Conservation (phyloP, 2,797 vertebrate species). For the Forpus xanthops region DNA sequence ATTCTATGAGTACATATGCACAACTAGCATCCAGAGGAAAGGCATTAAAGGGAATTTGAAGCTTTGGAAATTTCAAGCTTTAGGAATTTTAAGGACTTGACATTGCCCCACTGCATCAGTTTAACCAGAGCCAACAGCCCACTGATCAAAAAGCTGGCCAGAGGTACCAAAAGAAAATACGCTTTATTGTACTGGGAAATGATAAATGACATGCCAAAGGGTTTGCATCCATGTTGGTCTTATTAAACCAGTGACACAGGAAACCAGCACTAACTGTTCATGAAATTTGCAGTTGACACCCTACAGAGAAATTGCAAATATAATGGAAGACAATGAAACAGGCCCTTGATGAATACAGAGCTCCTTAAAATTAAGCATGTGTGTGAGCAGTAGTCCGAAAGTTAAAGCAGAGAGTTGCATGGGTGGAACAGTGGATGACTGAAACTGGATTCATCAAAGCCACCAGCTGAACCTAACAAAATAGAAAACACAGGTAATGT, state of each 20-base stretch:
- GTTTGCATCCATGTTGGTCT: background rate
- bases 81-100: background rate
- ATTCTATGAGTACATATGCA: background rate
- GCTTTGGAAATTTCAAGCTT: background rate
- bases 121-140: background rate
- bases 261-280: conserved; percentile 1
- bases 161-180: background rate
- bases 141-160: background rate
- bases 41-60: background rate
- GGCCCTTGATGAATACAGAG: background rate
- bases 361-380: background rate
- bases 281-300: conserved; percentile 6
- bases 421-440: background rate
- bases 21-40: background rate
- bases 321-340: conserved; percentile 6
- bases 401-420: background rate
- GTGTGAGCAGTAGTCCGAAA: background rate
- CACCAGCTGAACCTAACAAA: background rate
- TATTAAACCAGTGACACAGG: conserved; percentile 15
- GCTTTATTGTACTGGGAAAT: background rate
- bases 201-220: background rate
- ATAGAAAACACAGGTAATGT: background rate
- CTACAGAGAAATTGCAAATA: conserved; percentile 17
- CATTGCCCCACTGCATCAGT: background rate
- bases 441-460: background rate